phyloP scores from a whole-genome alignment of 2,797 vertebrate genomes.

The Neostethus bicornis region DNA sequence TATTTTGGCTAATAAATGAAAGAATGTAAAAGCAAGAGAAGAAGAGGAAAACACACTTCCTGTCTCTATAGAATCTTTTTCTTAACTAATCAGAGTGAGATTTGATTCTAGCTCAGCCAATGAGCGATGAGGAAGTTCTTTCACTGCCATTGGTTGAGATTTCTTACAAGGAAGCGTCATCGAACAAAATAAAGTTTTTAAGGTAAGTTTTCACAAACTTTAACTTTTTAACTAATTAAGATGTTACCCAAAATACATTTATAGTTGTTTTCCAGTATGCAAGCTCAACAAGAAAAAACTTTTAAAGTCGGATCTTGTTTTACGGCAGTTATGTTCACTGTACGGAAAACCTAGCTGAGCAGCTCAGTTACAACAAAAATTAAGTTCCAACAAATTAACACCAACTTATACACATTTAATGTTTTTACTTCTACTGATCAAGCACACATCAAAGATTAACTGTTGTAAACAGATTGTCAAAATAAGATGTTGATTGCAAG shows the following conservation, averaged over 20 bases:
- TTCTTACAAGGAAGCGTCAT: constrained; percentile 56
- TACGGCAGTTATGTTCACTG: constrained; percentile 32
- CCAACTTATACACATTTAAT: not conserved
- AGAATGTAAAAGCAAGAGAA: not conserved
- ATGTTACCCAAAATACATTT: fast-evolving
- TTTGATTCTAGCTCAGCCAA: constrained; percentile 60
- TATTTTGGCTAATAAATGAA: constrained; percentile 6
- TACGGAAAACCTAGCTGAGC: constrained; percentile 29
- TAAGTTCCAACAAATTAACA: not conserved
- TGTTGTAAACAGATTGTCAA: not conserved
- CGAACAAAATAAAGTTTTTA: constrained; percentile 64
- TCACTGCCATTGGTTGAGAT: constrained; percentile 57
- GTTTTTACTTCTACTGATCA: not conserved
- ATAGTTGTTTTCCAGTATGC: not conserved
- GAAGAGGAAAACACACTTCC: constrained; percentile 49
- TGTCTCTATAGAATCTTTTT: constrained; percentile 45
- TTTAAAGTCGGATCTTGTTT: constrained; percentile 7
- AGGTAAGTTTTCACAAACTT: constrained; percentile 61
- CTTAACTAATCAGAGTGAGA: constrained; percentile 60
- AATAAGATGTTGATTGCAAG: not conserved
- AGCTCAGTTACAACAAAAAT: not conserved
- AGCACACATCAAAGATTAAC: too few species aligned
- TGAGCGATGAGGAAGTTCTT: constrained; percentile 30
- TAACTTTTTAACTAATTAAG: not conserved
- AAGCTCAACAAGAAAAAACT: not conserved